These are phyloP conservation scores for Camponotus pennsylvanicus DNA, from an alignment of 1,140 invertebrate genomes.

Conservation along the genomic window DNA sequence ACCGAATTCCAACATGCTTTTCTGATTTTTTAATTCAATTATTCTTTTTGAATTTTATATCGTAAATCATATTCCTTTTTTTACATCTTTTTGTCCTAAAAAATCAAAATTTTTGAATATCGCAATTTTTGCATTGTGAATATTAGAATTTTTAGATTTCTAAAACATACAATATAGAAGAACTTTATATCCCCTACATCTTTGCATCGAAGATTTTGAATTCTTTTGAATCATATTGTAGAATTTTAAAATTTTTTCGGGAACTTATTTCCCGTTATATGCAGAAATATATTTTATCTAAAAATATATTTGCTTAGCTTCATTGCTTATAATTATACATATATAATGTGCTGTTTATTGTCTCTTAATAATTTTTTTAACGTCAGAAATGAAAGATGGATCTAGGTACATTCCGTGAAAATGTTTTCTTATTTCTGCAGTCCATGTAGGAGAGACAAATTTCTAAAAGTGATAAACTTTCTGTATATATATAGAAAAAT, in stretches of 20 bases:
- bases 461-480: slow-evolving; percentile 60
- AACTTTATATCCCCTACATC: neutral
- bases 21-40: too few species aligned
- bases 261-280: too few species aligned
- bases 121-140: too few species aligned
- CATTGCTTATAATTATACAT: neutral
- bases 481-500: neutral
- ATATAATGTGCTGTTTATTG: neutral
- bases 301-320: neutral
- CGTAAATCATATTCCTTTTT: too few species aligned
- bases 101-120: neutral
- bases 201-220: neutral
- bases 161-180: neutral
- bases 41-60: too few species aligned
- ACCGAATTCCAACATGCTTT: neutral
- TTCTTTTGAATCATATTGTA: neutral
- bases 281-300: neutral
- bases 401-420: neutral
- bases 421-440: slow-evolving; percentile 42
- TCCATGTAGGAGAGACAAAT: slow-evolving; percentile 55
- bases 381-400: neutral
- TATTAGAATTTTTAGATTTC: neutral
- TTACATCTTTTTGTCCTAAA: too few species aligned
- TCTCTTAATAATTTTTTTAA: slow-evolving; percentile 9
- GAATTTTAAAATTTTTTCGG: neutral